Percentiles rank a stretch among this genome's conserved stretches.
Evolutionary conservation across 2,113 vertebrate species (phyloP).

Genomic region (Labeo catla): DNA sequence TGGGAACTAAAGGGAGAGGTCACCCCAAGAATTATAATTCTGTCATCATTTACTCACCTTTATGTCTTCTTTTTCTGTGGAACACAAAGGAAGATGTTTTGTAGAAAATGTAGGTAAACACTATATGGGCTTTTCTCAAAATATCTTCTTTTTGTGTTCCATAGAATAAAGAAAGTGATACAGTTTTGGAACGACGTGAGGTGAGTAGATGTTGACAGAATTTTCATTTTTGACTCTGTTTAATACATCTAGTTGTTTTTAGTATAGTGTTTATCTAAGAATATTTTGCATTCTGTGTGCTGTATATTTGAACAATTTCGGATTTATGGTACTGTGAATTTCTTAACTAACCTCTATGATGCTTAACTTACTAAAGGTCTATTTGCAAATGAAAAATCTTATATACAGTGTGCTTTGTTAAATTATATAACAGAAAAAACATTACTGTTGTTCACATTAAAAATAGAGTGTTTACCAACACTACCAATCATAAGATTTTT

Average conservation of each 20-base stretch:
- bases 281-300: not conserved
- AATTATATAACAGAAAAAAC: not conserved
- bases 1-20: not conserved
- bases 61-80: not conserved
- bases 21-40: not conserved
- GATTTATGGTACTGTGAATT: not conserved
- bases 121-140: not conserved
- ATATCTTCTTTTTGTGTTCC: not conserved
- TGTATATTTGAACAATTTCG: not conserved
- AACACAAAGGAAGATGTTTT: not conserved
- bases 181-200: not conserved
- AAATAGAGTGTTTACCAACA: not conserved
- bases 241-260: not conserved
- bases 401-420: not conserved
- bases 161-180: not conserved
- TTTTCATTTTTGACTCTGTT: not conserved
- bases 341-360: not conserved
- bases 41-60: not conserved
- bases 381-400: not conserved
- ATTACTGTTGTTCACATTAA: not conserved
- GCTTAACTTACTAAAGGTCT: not conserved
- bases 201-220: not conserved
- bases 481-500: too few species aligned
- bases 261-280: not conserved
- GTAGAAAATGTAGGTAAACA: not conserved